Base-by-base conservation (phyloP, 2,888 invertebrate genomes). In the Erebia palarica region DNA sequence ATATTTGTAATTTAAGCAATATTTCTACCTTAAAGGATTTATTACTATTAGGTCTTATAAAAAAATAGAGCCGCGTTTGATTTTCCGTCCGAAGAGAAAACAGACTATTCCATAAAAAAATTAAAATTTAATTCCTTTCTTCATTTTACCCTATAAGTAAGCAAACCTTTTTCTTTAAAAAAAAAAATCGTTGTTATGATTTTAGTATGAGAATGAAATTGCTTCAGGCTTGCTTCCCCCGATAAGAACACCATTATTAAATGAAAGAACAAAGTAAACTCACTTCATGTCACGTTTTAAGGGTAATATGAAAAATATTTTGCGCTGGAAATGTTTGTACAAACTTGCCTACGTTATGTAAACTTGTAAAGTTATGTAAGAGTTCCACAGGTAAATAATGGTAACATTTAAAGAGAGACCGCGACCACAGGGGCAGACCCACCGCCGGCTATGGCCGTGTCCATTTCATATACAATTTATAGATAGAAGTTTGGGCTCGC, bases 191-290 rank as follows among this genome's bases (percentile, higher is more conserved):
- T 10, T 16, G 42, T 44, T 61, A 61, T 44, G 44, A 61, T 61
- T 44, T 61, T 18, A 61, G 18, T 42, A 16, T 61, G 42, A 16
- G 18, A 61, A 47, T 10, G 44, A 44, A 61, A 61, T 61, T 11
- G 61, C 61, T 44, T 18, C 44, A 44, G 60, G 44, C 60, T 61
- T 18, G 61, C 13, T 16, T 1, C 27, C 0, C 8, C 3, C 47
- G 61, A 61, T 61, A 61, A 61, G 11, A 13, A 44, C 18, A 16
- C 44, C 16, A 44, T 61, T 59, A 44, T 44, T 13, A 61, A 61
- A 61, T 44, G 16, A 18, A 44, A 61, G 13, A 58, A 36, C 58
- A 58, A 36, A 58, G 58, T 36, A 13, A 47, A 13, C 13, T 3
- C 11, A 11, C 13, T 7, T 36, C 47, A 47, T 13, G 47, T 47